Percentiles rank a stretch among this genome's conserved stretches.
phyloP scores from a whole-genome alignment of 2,797 vertebrate genomes.

The Parotocinclus haroldoi region DNA sequence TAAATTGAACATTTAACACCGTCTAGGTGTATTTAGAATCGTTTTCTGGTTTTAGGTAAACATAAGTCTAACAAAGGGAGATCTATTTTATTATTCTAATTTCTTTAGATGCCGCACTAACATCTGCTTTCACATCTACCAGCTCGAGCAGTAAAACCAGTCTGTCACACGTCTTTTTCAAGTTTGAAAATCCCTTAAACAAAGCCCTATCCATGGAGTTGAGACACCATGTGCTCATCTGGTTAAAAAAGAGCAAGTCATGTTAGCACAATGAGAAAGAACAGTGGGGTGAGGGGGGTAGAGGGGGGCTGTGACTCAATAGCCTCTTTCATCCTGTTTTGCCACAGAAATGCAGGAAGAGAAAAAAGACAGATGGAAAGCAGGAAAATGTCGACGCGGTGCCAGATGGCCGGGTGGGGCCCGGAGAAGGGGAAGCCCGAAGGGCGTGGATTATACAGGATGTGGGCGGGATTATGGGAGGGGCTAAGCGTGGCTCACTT shows the following conservation, averaged over 20 bases:
- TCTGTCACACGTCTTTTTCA: conserved; percentile 45
- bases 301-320: conserved; percentile 40
- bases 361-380: conserved; percentile 51
- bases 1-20: no score
- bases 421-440: conserved; percentile 34
- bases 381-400: conserved; percentile 52
- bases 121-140: background rate
- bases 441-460: conserved; percentile 40
- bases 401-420: conserved; percentile 58
- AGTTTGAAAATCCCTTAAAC: conserved; percentile 46
- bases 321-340: conserved; percentile 53
- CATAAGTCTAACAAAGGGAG: no score
- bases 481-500: conserved; percentile 52
- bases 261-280: conserved; percentile 41
- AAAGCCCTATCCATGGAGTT: conserved; percentile 20
- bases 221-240: conserved; percentile 31
- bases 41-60: no score
- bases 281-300: conserved; percentile 1
- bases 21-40: no score
- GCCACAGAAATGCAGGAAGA: conserved; percentile 44
- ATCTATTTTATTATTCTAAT: no score
- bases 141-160: background rate
- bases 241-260: conserved; percentile 7
- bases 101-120: background rate
- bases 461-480: conserved; percentile 44